Evolutionary conservation across 2,797 vertebrate species (phyloP).

Genomic region (Tiaroga cobitis): DNA sequence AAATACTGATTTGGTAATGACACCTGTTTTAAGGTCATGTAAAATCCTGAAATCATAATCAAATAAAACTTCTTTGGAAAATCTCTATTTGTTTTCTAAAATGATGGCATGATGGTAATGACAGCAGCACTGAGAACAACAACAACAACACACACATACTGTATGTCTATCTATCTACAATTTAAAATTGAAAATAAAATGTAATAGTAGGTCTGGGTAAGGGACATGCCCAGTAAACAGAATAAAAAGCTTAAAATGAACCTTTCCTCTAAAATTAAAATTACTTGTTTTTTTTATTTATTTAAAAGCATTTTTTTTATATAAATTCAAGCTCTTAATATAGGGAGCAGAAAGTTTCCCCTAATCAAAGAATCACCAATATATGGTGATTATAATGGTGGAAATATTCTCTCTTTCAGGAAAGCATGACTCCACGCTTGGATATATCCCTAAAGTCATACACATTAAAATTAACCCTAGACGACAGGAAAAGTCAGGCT

Average conservation of each 20-base stretch:
- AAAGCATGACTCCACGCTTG: conserved; percentile 52
- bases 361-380: conserved; percentile 12
- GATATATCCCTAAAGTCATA: conserved; percentile 31
- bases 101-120: neutral
- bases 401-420: conserved; percentile 30
- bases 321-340: neutral
- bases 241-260: neutral
- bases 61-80: neutral
- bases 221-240: neutral
- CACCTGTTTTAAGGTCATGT: neutral
- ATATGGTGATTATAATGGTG: neutral
- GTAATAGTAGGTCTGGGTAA: too few relatives aligned
- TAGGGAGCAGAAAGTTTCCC: neutral
- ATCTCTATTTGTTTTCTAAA: too few relatives aligned
- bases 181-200: too few relatives aligned
- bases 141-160: too few relatives aligned
- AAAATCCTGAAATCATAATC: neutral
- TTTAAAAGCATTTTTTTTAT: neutral
- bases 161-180: too few relatives aligned
- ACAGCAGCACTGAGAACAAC: neutral
- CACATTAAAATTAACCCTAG: conserved; percentile 32
- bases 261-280: neutral
- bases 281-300: too few relatives aligned
- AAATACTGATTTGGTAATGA: neutral
- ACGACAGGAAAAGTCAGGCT: conserved; percentile 18